phyloP scores from a whole-genome alignment of 2,113 vertebrate genomes.

The Sebastes fasciatus region DNA sequence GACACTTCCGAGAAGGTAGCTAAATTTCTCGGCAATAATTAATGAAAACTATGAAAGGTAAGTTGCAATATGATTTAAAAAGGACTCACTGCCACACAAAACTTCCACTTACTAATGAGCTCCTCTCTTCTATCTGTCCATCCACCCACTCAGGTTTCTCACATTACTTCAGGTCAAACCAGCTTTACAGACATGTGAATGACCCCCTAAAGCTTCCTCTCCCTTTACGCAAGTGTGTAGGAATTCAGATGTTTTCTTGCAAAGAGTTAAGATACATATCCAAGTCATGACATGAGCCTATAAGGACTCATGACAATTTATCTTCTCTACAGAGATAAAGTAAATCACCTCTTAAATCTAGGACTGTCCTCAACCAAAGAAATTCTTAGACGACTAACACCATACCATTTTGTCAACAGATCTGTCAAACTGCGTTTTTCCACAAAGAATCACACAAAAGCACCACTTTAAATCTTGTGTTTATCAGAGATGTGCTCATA shows the following conservation, averaged over 20 bases:
- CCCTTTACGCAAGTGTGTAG: neutral
- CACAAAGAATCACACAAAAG: no score
- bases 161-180: neutral
- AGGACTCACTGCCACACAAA: neutral
- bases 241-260: slow-evolving; percentile 1
- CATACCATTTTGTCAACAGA: no score
- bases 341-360: neutral
- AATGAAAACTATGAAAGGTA: neutral
- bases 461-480: no score
- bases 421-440: no score
- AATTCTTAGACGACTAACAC: no score
- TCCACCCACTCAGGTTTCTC: neutral
- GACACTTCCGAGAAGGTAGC: neutral
- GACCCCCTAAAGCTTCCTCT: neutral
- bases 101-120: neutral
- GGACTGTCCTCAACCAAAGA: no score
- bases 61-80: neutral
- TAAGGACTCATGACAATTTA: neutral
- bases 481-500: no score
- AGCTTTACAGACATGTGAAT: neutral
- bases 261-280: neutral
- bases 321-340: neutral
- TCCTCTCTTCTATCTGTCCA: neutral
- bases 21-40: neutral
- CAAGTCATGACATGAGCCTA: neutral